Conservation (phyloP, 2,888 invertebrate species). For the Phanerotoma sp. region DNA sequence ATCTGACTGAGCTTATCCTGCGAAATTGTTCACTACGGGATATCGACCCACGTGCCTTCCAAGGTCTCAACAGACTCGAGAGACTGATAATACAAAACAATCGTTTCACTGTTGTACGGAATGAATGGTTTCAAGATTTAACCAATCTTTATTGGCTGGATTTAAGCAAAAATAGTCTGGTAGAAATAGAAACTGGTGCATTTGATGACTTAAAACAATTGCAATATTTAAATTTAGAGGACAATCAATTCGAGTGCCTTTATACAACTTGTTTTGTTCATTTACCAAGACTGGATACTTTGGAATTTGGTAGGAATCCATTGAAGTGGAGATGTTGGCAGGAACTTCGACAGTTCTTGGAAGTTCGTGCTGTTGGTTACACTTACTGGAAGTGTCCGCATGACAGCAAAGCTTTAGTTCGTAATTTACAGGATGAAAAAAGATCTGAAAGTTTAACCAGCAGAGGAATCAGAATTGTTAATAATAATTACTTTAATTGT, state of each 20-base stretch:
- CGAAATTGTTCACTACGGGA: constrained; percentile 39
- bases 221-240: constrained; percentile 43
- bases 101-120: constrained; percentile 33
- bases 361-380: constrained; percentile 33
- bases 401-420: constrained; percentile 29
- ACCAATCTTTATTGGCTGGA: constrained; percentile 37
- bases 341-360: constrained; percentile 43
- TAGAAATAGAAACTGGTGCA: constrained; percentile 39
- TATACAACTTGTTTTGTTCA: constrained; percentile 42
- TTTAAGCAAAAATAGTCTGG: constrained; percentile 41
- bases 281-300: constrained; percentile 35
- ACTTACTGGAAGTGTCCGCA: constrained; percentile 33
- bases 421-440: constrained; percentile 22
- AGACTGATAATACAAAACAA: constrained; percentile 42
- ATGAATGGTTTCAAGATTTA: constrained; percentile 36
- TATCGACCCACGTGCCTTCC: constrained; percentile 39
- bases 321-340: constrained; percentile 46
- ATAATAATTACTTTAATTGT: too few relatives aligned
- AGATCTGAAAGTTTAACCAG: too few relatives aligned
- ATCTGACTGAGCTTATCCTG: constrained; percentile 38
- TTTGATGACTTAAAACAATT: constrained; percentile 36
- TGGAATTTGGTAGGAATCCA: constrained; percentile 44
- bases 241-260: constrained; percentile 42
- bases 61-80: constrained; percentile 30
- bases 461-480: too few relatives aligned